Conservation (phyloP, 2,888 invertebrate species). For the Microctonus aethiopoides region DNA sequence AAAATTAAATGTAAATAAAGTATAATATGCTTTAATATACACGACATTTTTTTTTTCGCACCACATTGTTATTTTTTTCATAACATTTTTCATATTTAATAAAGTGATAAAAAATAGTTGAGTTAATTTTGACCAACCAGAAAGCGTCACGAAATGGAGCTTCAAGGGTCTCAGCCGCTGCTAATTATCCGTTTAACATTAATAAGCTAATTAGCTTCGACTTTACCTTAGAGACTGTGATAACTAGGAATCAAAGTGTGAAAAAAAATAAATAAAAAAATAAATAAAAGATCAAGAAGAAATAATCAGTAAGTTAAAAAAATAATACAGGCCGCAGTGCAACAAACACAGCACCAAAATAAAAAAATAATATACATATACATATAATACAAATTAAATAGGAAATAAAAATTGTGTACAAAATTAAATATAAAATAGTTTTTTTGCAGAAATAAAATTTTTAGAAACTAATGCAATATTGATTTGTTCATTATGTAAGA, state of each 20-base stretch:
- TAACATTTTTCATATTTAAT: not conserved
- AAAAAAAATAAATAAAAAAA: constrained; percentile 28
- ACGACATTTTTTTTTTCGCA: not conserved
- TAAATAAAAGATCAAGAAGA: constrained; percentile 8
- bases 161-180: constrained; percentile 47
- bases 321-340: constrained; percentile 22
- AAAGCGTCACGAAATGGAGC: constrained; percentile 50
- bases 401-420: no score
- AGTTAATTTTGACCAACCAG: constrained; percentile 49
- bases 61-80: not conserved
- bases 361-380: constrained; percentile 13
- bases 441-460: constrained; percentile 36
- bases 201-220: constrained; percentile 56
- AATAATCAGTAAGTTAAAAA: not conserved
- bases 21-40: not conserved
- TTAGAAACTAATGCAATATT: constrained; percentile 36
- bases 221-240: constrained; percentile 19
- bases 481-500: constrained; percentile 18
- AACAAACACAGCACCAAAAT: constrained; percentile 34
- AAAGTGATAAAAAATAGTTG: constrained; percentile 5
- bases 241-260: constrained; percentile 17
- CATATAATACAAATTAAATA: not conserved
- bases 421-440: constrained; percentile 18
- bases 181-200: constrained; percentile 59
- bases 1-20: not conserved